Base-by-base conservation (phyloP, 2,888 invertebrate genomes). In the Selenia dentaria region DNA sequence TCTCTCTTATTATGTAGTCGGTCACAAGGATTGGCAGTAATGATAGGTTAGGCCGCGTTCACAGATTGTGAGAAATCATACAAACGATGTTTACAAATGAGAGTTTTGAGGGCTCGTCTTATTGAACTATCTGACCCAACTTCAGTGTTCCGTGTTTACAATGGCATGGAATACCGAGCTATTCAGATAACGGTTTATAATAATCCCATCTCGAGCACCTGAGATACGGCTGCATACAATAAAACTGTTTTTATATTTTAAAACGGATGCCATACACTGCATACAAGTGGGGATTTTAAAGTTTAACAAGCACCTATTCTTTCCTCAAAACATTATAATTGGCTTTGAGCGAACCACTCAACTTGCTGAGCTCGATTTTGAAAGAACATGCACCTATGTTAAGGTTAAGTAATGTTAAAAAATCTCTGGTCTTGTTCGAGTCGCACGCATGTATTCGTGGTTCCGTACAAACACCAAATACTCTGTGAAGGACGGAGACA, bases 21-120 rank as follows among this genome's bases (percentile, higher is more conserved):
- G 61, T 58, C 45, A 54, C 64, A 28, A 70, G 70, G 74, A 74
- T 80, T 71, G 78, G 71, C 76, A 73, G 69, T 82, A 77, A 83
- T 79, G 67, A 79, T 63, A 67, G 74, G 73, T 26, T 27, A 6
- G n/a, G 5, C 18, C 11, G 25, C 25, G 41, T 32, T 28, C 39
- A 33, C 26, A 62, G 54, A 57, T 55, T 40, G 54, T 51, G 60
- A 66, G 61, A 57, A 57, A 59, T 64, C 63, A 58, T 48, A 35
- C 53, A 48, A 56, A 40, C 50, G 56, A 59, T 57, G 55, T 12
- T 11, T 25, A 37, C 37, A 43, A 32, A 43, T 32, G 36, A 27
- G 26, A 6, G 5, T 3, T 12, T 18, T 3, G 43, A 27, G 40
- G 20, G 34, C 18, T 5, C 18, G 22, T 12, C 25, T 31, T 12